Evolutionary conservation across 1,140 invertebrate species (phyloP).

Genomic region (Solenopsis invicta): DNA sequence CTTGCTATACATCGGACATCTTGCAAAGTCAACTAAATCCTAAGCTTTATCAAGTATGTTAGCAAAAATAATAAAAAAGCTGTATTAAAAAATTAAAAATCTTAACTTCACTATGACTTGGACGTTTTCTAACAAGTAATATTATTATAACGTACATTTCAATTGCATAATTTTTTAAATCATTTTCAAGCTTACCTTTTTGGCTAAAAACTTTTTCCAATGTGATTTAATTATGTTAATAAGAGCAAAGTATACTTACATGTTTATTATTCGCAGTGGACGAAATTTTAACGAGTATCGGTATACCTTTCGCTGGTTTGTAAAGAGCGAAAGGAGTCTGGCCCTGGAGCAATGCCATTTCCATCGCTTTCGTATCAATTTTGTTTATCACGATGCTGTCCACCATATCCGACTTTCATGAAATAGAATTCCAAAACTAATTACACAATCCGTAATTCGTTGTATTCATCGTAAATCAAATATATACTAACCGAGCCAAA

Average conservation of each 20-base stretch:
- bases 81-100: constrained; percentile 36
- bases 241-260: constrained; percentile 77
- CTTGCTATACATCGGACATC: constrained; percentile 25
- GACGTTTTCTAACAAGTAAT: background rate
- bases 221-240: background rate
- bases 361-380: constrained; percentile 89
- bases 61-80: constrained; percentile 26
- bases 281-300: constrained; percentile 89
- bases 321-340: constrained; percentile 89
- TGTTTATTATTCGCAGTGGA: constrained; percentile 86
- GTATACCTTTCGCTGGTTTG: constrained; percentile 88
- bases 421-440: constrained; percentile 34
- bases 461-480: constrained; percentile 38
- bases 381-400: constrained; percentile 87
- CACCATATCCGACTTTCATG: constrained; percentile 73
- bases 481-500: constrained; percentile 65
- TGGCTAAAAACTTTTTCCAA: background rate
- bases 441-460: constrained; percentile 38
- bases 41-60: constrained; percentile 30
- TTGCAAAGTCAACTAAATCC: constrained; percentile 9
- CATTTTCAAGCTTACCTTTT: background rate
- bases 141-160: background rate
- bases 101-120: constrained; percentile 1
- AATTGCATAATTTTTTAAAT: background rate
- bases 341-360: constrained; percentile 85